Evolutionary conservation across 2,888 invertebrate species (phyloP).

Genomic region (Oxyteleia sp.): DNA sequence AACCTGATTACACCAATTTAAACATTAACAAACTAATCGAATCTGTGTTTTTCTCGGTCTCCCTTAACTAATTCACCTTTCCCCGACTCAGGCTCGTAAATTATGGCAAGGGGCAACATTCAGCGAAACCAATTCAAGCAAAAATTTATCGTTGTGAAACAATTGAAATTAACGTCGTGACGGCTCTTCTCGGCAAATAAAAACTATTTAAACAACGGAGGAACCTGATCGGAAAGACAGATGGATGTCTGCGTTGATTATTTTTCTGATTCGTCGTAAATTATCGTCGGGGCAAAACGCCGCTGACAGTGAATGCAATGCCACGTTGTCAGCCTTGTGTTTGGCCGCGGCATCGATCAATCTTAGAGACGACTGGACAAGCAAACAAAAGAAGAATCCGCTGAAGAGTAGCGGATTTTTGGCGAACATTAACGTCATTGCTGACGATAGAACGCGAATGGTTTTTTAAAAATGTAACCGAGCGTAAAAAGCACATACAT

Average conservation of each 20-base stretch:
- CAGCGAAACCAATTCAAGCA: too few relatives aligned
- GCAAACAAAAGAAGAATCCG: constrained; percentile 59
- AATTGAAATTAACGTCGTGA: too few relatives aligned
- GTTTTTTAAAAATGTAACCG: constrained; percentile 21
- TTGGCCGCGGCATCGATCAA: constrained; percentile 56
- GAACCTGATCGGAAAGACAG: constrained; percentile 27
- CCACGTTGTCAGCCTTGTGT: constrained; percentile 59
- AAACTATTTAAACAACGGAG: too few relatives aligned
- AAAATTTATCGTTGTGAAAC: too few relatives aligned
- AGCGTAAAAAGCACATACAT: too few relatives aligned
- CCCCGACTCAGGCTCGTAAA: too few relatives aligned
- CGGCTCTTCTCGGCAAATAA: too few relatives aligned
- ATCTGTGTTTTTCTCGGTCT: too few relatives aligned
- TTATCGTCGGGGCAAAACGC: constrained; percentile 53
- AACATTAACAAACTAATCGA: too few relatives aligned
- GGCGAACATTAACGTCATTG: constrained; percentile 46
- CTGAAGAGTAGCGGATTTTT: constrained; percentile 49
- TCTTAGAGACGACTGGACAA: constrained; percentile 58
- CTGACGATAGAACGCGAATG: constrained; percentile 22
- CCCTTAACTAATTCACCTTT: too few relatives aligned
- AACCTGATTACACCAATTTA: too few relatives aligned
- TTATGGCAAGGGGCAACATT: too few relatives aligned
- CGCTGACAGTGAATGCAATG: constrained; percentile 57
- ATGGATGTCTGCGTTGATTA: constrained; percentile 28
- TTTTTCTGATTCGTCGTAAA: constrained; percentile 68